Base-by-base conservation (phyloP, 2,113 vertebrate genomes). In the Spheniscus mendiculus region DNA sequence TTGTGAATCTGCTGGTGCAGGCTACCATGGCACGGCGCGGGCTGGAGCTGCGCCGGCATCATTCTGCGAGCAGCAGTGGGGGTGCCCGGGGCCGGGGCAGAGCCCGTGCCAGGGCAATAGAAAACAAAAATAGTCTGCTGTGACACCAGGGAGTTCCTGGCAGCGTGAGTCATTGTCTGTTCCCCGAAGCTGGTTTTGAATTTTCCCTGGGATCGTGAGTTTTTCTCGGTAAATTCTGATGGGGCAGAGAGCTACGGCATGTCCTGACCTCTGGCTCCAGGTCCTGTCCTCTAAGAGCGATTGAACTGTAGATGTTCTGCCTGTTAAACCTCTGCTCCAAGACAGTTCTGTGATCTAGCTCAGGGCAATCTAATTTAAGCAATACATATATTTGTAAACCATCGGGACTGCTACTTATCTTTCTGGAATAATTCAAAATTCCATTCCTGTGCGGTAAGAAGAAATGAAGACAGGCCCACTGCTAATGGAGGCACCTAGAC, bases 11-110 rank as follows among this genome's bases (percentile, higher is more conserved):
- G 21, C 42, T 90, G 72, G 58, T 45, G 55, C 73, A 65, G 61
- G 8, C 62, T 70, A 59, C 44, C 49, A 20, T 0, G 0, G 38
- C 61, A 29, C 36, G 62, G 34, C 0, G 0, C 2, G 0, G 49
- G 53, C 29, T 40, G 20, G 62, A 53, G 36, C 63, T 34, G 27
- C 1, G 1, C 62, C 0, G 8, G 65, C 72, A 44, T 36, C 3
- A 0, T 8, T 55, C 25, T 18, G 34, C 1, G 0, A 19, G 32
- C 77, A 52, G 53, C 2, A 1, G 2, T 23, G 7, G 9, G 15
- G 15, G 9, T 83, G 66, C 9, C 65, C 4, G 2, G 38, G 45
- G 49, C 53, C 0, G 0, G 29, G 19, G 20, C 55, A 85, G 55
- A 76, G 34, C 23, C 72, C 0, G 0, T 27, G 47, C 80, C 4